Base-by-base conservation (phyloP, 1,140 invertebrate genomes). In the Camponotus floridanus region DNA sequence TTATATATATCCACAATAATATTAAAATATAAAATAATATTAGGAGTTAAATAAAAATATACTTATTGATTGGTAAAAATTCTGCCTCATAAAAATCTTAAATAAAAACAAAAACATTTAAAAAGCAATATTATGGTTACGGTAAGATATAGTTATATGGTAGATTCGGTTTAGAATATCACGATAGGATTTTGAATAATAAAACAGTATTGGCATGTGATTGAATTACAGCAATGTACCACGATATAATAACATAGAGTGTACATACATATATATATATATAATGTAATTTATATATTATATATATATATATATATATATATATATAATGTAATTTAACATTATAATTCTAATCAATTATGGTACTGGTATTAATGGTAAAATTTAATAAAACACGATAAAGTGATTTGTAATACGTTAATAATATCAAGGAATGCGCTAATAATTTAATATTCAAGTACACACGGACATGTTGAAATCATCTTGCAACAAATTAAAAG, bases 331-430 rank as follows among this genome's bases (percentile, higher is more conserved):
- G n/a, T 74, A 83, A 83, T 83, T 83, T 74, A 83, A 83, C 42
- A 39, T 83, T 74, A 74, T 83, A 83, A 83, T 83, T 83, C 39
- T 62, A 31, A n/a, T 21, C 79, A 61, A 83, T 83, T 83, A 73
- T 45, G 67, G 36, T 31, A 36, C 39, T 59, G 26, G 42, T 73
- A 83, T 74, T 83, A 83, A 83, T 83, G 74, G 39, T 83, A 74
- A 83, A 74, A 83, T 83, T 74, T 57, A 83, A 83, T 83, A 61
- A 18, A 83, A 36, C 68, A 21, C 68, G 39, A 83, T 68, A 83
- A 83, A 83, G 55, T 73, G 55, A 83, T 55, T 61, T 48, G 68
- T 61, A 74, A 83, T 73, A 62, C 26, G 55, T 68, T 33, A 74
- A 73, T 73, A 61, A 73, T 61, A 45, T 26, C 21, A 39, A 33